Base-by-base conservation (phyloP, 2,888 invertebrate genomes). In the Ctenicera cuprea region DNA sequence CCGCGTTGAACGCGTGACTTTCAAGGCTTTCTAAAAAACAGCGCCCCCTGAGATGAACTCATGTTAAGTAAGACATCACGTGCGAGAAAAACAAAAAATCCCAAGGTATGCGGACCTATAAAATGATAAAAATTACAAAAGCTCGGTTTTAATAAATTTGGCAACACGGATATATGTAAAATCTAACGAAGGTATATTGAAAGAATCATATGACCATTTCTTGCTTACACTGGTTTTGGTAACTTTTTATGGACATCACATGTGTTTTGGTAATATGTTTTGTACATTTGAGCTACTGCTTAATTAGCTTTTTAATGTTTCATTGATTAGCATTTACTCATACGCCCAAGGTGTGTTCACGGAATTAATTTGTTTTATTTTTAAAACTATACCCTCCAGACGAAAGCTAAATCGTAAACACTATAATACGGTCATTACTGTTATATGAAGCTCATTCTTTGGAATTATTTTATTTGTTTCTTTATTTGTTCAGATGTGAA, bases 1-100 rank as follows among this genome's bases (percentile, higher is more conserved):
- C 73, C 64, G 68, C 73, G 18, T 73, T 62, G 30, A 50, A 20
- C 73, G 18, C 73, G 64, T 73, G 64, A 69, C 59, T 59, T 18
- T 43, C 73, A 73, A 73, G 73, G 73, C 50, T 69, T 73, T 73
- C 54, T 69, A 66, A 37, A 64, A 65, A 71, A n/a, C 11, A 63
- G 38, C 54, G 64, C 50, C 64, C 18, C 45, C 54, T 54, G 7
- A n/a, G 54, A 54, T 22, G n/a, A 30, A 54, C 30, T 45, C 16
- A 20, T 18, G 59, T 57, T 57, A 16, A 16, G 11, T 33, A 57
- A 52, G 22, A 7, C 57, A 11, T 59, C 54, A 54, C 54, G 54
- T 30, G 50, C 50, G 18, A 50, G 5, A 12, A 20, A 50, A 50
- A 22, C 22, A 26, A 26, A 50, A 22, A 50, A 50, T 7, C 12